Evolutionary conservation across 2,888 invertebrate species (phyloP), one percentile per base, ranked within the genome.

Genomic region (Panorpa germanica): DNA sequence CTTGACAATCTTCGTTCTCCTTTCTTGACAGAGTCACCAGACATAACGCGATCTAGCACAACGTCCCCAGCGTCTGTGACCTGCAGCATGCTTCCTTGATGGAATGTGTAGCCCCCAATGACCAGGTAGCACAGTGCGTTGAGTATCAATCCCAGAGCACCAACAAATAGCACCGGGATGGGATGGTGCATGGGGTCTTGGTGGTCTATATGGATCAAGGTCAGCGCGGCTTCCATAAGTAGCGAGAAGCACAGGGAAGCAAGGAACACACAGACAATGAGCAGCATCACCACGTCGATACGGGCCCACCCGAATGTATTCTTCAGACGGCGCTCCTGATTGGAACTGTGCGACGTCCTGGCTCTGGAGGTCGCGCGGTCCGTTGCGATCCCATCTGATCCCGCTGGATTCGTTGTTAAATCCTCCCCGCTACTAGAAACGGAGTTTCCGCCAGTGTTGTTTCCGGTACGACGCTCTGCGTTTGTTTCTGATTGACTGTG

Each of bases 251-350:
- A 75, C 35, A 88, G 65, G 0, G 88, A 83, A 0, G 75, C 73
- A 37, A 86, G 63, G 40, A 86, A 75, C 22, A 82, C 75, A 49
- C 77, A 78, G 29, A 80, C 77, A 3, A 78, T 70, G 24, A 86
- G 55, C 58, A 81, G 72, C 23, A 78, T 75, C 5, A 86, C 61
- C n/a, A 88, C 76, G 44, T 88, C 85, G 29, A 86, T 77, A 37
- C 88, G 67, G 3, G 85, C 80, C 88, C 88, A 88, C 6, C 88
- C 88, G 44, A 90, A 90, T 0, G 88, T 90, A 50, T 86, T 88
- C 36, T 75, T 72, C 34, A 86, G 59, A 37, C 62, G 61, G 20
- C 58, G 56, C 40, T 76, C n/a, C n/a, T n/a, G n/a, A n/a, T n/a
- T n/a, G n/a, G n/a, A n/a, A n/a, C n/a, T n/a, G n/a, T n/a, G n/a